Evolutionary conservation across 2,113 vertebrate genomes (phyloP), one percentile per base, ranked within the genome.

Genomic region (Peromyscus californicus): DNA sequence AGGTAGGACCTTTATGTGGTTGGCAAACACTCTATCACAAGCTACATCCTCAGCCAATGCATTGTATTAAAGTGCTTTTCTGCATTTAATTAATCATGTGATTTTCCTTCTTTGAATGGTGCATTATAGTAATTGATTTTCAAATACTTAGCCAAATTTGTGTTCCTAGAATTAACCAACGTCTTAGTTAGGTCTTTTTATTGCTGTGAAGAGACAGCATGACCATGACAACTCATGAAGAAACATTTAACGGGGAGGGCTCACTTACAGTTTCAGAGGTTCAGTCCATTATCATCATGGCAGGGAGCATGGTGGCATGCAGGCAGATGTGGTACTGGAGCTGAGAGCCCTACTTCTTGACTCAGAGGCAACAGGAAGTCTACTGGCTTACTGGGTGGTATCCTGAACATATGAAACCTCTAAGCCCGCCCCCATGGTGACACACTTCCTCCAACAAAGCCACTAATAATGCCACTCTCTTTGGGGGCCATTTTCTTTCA

Each of bases 101-200:
- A 86, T 31, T 90, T 94, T 89, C 74, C 63, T 83, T 91, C 65
- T 87, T 90, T 92, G 39, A 86, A 45, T 67, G 21, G 2, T 78
- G 63, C 89, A 80, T 69, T 91, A 61, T 0, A 90, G n/a, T 79
- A 65, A 78, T 57, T 92, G 22, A 89, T 59, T 65, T 95, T 95
- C 36, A 91, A 86, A 86, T 94, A 89, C 12, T 54, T 70, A 78
- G 5, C 26, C 24, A 61, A 80, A 80, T 3, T 79, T 92, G 0
- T 86, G 36, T 74, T 93, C 4, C 15, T 94, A 12, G n/a, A 59
- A 17, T 65, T 95, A 89, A 90, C 2, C 19, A 22, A 74, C 39
- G 17, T 39, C n/a, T 22, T 74, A 39, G 33, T 24, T 63, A 8
- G 33, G 7, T 31, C 8, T 9, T 21, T 72, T 72, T 72, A n/a